Conservation (phyloP, 2,113 vertebrate species). For the Procavia capensis region DNA sequence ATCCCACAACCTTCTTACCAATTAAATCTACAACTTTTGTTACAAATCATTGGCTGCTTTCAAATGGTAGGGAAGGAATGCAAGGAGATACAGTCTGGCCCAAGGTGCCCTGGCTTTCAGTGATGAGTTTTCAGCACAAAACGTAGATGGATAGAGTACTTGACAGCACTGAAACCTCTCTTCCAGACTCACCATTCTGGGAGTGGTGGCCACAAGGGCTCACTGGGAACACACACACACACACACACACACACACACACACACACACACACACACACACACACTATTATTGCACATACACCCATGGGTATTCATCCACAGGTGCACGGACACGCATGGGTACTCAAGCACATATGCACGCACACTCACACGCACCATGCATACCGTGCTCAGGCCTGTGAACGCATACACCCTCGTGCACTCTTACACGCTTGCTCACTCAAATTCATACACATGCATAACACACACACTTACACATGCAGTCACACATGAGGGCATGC, state of each 20-base stretch:
- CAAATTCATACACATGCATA: background rate
- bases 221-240: background rate
- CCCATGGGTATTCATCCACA: background rate
- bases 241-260: background rate
- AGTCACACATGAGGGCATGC: background rate
- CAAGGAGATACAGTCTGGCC: conserved; percentile 54
- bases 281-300: too few relatives aligned
- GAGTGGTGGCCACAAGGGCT: background rate
- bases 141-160: background rate
- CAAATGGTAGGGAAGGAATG: conserved; percentile 65
- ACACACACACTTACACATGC: background rate
- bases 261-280: background rate
- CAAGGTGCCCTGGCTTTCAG: background rate
- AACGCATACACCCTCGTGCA: background rate
- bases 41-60: background rate
- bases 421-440: background rate
- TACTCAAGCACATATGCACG: background rate
- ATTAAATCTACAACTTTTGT: background rate
- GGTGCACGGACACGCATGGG: too few relatives aligned
- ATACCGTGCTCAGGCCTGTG: too few relatives aligned
- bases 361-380: background rate
- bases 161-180: background rate
- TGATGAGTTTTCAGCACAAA: background rate
- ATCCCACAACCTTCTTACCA: background rate
- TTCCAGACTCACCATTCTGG: too few relatives aligned